Conservation (phyloP, 2,797 vertebrate genomes). For the Gymnoscopelus braueri region DNA sequence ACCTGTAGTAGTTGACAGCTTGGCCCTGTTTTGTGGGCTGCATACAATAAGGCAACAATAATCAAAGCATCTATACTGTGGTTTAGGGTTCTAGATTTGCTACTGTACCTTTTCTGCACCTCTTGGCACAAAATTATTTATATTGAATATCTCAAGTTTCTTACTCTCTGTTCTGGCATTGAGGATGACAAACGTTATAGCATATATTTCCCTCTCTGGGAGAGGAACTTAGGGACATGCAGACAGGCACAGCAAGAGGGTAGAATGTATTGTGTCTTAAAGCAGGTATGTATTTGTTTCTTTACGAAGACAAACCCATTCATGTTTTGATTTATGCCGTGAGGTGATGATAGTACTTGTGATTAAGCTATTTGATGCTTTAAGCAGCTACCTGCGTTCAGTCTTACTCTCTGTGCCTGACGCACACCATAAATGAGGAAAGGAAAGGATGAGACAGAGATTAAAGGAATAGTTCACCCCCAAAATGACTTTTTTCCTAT, state of each 20-base stretch:
- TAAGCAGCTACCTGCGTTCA: conserved; percentile 47
- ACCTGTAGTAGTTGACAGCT: conserved; percentile 59
- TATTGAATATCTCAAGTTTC: conserved; percentile 47
- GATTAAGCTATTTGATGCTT: conserved; percentile 23
- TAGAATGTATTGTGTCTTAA: conserved; percentile 44
- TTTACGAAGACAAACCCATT: not conserved
- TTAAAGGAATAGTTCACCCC: too few species aligned
- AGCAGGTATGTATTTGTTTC: conserved; percentile 12
- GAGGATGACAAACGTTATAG: conserved; percentile 11
- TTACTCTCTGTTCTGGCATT: conserved; percentile 14
- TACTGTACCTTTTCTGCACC: conserved; percentile 14
- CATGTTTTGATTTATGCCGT: conserved; percentile 7
- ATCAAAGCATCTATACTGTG: conserved; percentile 16
- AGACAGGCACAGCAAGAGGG: conserved; percentile 24
- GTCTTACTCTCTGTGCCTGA: conserved; percentile 19
- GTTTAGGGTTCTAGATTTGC: conserved; percentile 14
- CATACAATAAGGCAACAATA: conserved; percentile 32
- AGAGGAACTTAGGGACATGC: conserved; percentile 25
- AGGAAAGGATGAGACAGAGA: conserved; percentile 4
- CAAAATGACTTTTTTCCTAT: too few species aligned
- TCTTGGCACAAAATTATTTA: conserved; percentile 39
- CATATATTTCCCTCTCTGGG: conserved; percentile 47
- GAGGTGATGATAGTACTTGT: conserved; percentile 3
- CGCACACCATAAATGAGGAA: not conserved
- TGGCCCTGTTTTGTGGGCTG: conserved; percentile 51